Evolutionary conservation across 2,888 invertebrate species (phyloP).

Genomic region (Eilema griseolum): DNA sequence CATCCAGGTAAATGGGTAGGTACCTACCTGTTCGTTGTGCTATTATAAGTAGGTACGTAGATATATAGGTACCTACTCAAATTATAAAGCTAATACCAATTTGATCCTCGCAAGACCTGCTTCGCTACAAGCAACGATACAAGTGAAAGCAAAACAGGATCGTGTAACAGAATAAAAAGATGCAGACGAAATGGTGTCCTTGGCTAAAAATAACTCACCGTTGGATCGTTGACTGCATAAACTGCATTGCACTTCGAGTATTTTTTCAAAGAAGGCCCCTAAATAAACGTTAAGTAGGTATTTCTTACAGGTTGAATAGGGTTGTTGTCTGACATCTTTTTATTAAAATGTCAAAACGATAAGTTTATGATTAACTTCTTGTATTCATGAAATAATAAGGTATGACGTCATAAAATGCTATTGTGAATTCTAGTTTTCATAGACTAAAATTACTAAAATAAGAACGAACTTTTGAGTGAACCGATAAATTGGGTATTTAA

Average conservation of each 20-base stretch:
- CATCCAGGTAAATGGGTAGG: no score
- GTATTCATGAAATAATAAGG: neutral
- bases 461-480: no score
- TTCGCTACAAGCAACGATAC: neutral
- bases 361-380: neutral
- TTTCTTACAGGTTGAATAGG: neutral
- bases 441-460: no score
- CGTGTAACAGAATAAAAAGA: constrained; percentile 10
- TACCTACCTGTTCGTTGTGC: no score
- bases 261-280: neutral
- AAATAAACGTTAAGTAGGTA: neutral
- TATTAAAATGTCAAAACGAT: neutral
- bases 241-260: neutral
- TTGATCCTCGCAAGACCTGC: neutral
- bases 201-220: constrained; percentile 22
- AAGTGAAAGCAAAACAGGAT: constrained; percentile 17
- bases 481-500: no score
- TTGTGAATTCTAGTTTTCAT: neutral
- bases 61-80: no score
- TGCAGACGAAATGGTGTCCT: constrained; percentile 13
- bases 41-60: no score
- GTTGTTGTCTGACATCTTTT: neutral
- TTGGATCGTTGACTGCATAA: constrained; percentile 17
- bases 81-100: neutral
- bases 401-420: neutral